Base-by-base conservation (phyloP, 2,113 vertebrate genomes). In the Ailuropoda melanoleuca region DNA sequence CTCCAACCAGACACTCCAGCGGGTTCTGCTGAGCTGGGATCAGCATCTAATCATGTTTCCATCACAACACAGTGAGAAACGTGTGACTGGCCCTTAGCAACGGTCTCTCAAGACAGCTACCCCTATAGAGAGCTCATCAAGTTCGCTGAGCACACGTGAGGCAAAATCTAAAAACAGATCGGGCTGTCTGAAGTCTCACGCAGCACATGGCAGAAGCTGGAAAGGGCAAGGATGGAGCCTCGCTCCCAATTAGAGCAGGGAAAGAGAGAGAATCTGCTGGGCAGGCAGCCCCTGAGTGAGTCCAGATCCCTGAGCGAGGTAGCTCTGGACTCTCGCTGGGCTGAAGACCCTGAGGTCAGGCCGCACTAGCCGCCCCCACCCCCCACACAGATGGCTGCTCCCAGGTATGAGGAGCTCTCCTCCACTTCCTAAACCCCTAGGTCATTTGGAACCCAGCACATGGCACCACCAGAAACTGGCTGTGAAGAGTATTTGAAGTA, bases 41-140 rank as follows among this genome's bases (percentile, higher is more conserved):
- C 96, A 94, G 94, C 97, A 97, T 97, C 95, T 96, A 89, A 96
- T 97, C 98, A 97, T 48, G 94, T 98, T 97, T 98, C 98, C 98
- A 98, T 98, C 98, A 97, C 97, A 97, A 98, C 98, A 85, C 84
- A 21, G 90, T 39, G 80, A 96, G 84, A 95, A 97, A 88, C 29
- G 88, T 97, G 98, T 88, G 56, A 48, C 96, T 72, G 81, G 96
- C 94, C 97, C 97, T 97, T 98, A 98, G 97, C 97, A 98, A 98
- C 97, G 0, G 94, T 94, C 95, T 96, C 94, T 97, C 93, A 93
- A 97, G 97, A 98, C 96, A 97, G 95, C 97, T 88, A 53, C 93
- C 94, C 98, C 97, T 97, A 97, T 90, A 97, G 98, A 94, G 96
- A 98, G 94, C 95, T 98, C 96, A 97, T 97, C 97, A 97, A 97